These are phyloP conservation scores for Anseranas semipalmata DNA, from an alignment of 2,113 vertebrate genomes.

Conservation along the genomic window DNA sequence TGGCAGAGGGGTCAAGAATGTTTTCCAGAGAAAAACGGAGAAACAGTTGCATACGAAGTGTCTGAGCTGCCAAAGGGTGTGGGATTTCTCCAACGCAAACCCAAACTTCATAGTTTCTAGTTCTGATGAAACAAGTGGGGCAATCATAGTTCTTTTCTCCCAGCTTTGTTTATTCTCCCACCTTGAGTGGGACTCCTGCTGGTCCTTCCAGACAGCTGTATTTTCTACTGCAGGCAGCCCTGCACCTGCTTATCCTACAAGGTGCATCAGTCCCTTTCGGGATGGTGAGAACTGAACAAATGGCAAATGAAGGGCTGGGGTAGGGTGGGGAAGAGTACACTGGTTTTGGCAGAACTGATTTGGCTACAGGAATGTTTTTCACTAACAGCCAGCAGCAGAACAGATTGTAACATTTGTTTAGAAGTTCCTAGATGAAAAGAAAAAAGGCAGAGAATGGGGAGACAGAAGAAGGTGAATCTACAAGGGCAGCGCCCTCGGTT, in stretches of 20 bases:
- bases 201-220: not conserved
- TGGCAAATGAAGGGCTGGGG: not conserved
- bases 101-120: not conserved
- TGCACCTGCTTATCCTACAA: not conserved
- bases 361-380: not conserved
- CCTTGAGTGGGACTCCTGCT: not conserved
- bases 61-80: not conserved
- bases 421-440: not conserved
- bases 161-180: not conserved
- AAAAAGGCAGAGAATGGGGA: not conserved
- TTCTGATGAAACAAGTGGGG: fast-evolving
- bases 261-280: not conserved
- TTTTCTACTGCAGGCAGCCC: not conserved
- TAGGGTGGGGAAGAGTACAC: not conserved
- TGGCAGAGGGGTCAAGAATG: not conserved
- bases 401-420: not conserved
- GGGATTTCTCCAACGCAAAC: not conserved
- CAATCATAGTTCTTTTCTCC: not conserved
- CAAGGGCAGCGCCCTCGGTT: not conserved
- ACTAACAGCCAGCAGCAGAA: not conserved
- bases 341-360: not conserved
- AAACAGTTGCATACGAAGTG: not conserved
- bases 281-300: not conserved
- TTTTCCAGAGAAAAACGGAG: not conserved
- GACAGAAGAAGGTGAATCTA: not conserved